Base-by-base conservation (phyloP, 2,888 invertebrate species). In the Agrochola lota region DNA sequence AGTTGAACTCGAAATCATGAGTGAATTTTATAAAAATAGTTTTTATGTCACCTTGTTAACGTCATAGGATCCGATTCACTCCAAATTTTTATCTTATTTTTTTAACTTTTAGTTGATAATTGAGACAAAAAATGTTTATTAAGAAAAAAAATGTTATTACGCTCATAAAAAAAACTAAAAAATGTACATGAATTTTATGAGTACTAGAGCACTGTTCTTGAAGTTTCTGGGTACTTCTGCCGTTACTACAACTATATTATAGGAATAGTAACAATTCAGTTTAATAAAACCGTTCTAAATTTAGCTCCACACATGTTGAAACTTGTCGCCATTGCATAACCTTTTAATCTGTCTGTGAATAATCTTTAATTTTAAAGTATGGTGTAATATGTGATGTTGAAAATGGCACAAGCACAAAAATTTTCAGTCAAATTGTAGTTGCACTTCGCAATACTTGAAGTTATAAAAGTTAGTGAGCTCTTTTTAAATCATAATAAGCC, bases 321-420 rank as follows among this genome's bases (percentile, higher is more conserved):
- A 69, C 73, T 30, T 66, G 84, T 76, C 0, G 2, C 0, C 40
- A 74, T 84, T 86, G 84, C 84, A 71, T 84, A 84, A 84, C 26
- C 40, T 35, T 74, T 69, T 72, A 60, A 72, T 46, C 52, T 59
- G 5, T 12, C 66, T 2, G 3, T 60, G 70, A 74, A 66, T 74
- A 74, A 75, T 60, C 40, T 49, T 70, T 60, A 57, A 74, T 70
- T 77, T 74, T 23, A 43, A 49, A 73, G 0, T 59, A 12, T 80
- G 71, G 71, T 75, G 72, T 59, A 75, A 70, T 52, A 23, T 30
- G 20, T 30, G n/a, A 30, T 40, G n/a, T 35, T 9, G 15, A 46
- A 70, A 59, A 55, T 63, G 17, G 40, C 2, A 62, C 5, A 2
- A 7, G 35, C 1, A 4, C 15, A 46, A 40, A 2, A 49, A 40